These are phyloP conservation scores for Ammospiza caudacuta DNA, from an alignment of 2,113 vertebrate genomes.

Conservation along the genomic window DNA sequence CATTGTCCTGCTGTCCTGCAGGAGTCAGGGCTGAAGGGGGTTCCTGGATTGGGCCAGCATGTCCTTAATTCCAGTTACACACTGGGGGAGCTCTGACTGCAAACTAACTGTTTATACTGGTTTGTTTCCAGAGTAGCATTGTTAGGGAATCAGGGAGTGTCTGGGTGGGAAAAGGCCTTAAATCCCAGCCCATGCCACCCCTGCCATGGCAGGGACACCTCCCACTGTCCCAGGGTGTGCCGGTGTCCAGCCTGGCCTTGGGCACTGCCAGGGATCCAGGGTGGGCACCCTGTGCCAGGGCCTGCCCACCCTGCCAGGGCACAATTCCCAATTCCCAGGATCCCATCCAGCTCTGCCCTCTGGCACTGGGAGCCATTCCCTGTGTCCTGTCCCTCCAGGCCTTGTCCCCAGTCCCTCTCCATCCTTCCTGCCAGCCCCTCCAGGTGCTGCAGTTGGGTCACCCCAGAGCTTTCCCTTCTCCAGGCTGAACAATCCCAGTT, in stretches of 20 bases:
- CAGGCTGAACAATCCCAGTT: too few relatives aligned
- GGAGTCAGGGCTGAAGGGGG: neutral
- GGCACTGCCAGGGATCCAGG: neutral
- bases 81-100: neutral
- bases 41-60: accelerated
- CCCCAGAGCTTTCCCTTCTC: too few relatives aligned
- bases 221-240: neutral
- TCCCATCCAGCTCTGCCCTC: too few relatives aligned
- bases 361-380: too few relatives aligned
- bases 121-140: neutral
- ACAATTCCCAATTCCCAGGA: too few relatives aligned
- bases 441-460: too few relatives aligned
- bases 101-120: accelerated
- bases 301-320: neutral
- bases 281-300: neutral
- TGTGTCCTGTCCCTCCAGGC: too few relatives aligned
- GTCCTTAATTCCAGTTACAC: neutral
- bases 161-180: neutral
- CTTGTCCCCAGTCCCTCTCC: too few relatives aligned
- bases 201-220: neutral
- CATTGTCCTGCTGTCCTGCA: neutral
- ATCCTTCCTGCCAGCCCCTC: too few relatives aligned
- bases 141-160: neutral
- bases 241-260: neutral
- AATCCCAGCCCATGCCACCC: accelerated